Evolutionary conservation across 2,113 vertebrate genomes (phyloP), one percentile per base, ranked within the genome.

Genomic region (Festucalex cinctus): DNA sequence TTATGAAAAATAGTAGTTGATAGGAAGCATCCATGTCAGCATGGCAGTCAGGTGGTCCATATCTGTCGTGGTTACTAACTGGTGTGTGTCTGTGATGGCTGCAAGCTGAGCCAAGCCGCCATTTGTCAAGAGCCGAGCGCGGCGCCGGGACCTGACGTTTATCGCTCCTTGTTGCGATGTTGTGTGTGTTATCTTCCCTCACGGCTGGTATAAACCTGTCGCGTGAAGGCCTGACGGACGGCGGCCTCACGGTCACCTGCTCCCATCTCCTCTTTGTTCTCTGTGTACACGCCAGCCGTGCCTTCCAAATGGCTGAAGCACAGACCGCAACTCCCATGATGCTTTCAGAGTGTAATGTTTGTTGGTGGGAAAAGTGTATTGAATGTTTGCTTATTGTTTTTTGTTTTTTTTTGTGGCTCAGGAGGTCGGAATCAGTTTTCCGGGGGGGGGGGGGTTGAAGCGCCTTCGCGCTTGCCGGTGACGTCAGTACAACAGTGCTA

Each of bases 151-250:
- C 77, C 17, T 86, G 83, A 79, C 70, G 74, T 86, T 88, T 83
- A 83, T 84, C 63, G 43, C 74, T 65, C 81, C 77, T 79, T 68
- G 3, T 65, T 74, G 77, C 72, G 76, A 70, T n/a, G 51, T 81
- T 81, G 16, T 16, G 22, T 36, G 58, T 66, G 76, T 75, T 79
- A 65, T 72, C 76, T 79, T 75, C 69, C 68, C 76, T 70, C 75
- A 79, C 28, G 10, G 70, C 63, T 10, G 78, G 78, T 74, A 84
- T 86, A 78, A 87, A 88, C 72, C 83, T 85, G 77, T 83, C 85
- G 77, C 62, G 8, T 59, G 36, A 35, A 59, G 71, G 54, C 62
- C 75, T 81, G 79, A 81, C 28, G 19, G 73, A 79, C 57, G 65
- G 71, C 70, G 20, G 66, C 76, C 35, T 2, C 2, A 4, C 1